Percentiles rank a stretch among this genome's conserved stretches.
Conservation (phyloP, 2,888 invertebrate genomes). For the Netelia melanura region DNA sequence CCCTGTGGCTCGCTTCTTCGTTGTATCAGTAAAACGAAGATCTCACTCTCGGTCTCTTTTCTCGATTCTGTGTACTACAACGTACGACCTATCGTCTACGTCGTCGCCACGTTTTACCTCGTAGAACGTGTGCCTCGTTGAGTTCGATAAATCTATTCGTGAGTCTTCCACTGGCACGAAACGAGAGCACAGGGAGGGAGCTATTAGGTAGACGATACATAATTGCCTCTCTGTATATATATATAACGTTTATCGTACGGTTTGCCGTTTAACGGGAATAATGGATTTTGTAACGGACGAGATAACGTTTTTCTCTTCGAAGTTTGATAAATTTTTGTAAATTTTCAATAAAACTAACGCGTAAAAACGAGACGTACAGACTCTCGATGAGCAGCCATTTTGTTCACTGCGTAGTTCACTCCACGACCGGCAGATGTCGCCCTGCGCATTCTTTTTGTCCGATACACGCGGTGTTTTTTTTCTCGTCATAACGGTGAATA, state of each 20-base stretch:
- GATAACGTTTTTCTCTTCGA: background rate
- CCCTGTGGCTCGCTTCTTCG: conserved; percentile 18
- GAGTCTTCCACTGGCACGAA: conserved; percentile 29
- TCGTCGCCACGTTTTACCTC: conserved; percentile 50
- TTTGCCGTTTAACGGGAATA: conserved; percentile 1
- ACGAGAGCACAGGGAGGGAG: conserved; percentile 26
- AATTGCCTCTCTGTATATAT: conserved; percentile 32
- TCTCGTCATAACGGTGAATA: background rate
- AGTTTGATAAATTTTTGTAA: background rate
- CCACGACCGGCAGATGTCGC: background rate
- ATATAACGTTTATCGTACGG: background rate
- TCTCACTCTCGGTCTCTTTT: background rate
- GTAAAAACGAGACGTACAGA: too few relatives aligned
- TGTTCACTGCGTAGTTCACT: background rate
- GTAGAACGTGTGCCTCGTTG: conserved; percentile 18
- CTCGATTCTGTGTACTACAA: conserved; percentile 32
- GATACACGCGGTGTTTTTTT: background rate
- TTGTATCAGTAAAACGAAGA: background rate
- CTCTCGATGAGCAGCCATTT: background rate
- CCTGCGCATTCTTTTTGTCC: background rate
- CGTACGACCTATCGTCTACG: conserved; percentile 30
- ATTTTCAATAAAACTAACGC: background rate
- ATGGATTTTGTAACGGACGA: background rate
- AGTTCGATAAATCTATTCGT: conserved; percentile 58
- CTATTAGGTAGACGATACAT: conserved; percentile 36